Conservation (phyloP, 2,888 invertebrate genomes). For the Drosophila pegasa region DNA sequence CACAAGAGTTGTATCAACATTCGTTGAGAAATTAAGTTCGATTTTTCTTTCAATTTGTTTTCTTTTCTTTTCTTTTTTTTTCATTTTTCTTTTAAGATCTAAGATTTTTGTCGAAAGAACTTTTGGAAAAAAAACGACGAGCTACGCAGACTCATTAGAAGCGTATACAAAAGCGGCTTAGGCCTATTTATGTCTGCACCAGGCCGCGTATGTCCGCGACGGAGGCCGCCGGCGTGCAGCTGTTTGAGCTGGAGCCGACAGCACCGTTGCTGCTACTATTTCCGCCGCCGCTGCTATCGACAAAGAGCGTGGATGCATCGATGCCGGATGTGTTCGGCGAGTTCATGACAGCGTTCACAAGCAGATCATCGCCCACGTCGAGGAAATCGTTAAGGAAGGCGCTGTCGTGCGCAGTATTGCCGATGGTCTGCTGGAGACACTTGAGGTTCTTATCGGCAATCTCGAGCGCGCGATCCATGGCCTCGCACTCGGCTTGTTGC, state of each 20-base stretch:
- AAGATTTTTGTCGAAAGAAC: constrained; percentile 33
- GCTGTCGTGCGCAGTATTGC: constrained; percentile 75
- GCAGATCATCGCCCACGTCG: constrained; percentile 83
- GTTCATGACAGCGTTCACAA: constrained; percentile 81
- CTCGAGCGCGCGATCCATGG: constrained; percentile 93
- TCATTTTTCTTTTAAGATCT: constrained; percentile 10
- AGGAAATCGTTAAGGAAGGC: constrained; percentile 83
- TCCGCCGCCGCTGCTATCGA: constrained; percentile 74
- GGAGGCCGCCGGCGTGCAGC: constrained; percentile 39
- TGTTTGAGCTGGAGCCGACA: constrained; percentile 44
- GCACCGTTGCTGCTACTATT: constrained; percentile 62
- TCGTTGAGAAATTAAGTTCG: constrained; percentile 45
- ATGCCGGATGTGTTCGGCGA: constrained; percentile 82
- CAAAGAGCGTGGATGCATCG: constrained; percentile 80
- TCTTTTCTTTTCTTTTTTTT: constrained; percentile 6
- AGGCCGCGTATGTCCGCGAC: constrained; percentile 83
- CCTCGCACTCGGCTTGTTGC: constrained; percentile 93
- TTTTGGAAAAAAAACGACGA: constrained; percentile 18
- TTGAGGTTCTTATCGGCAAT: constrained; percentile 91
- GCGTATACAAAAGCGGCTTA: constrained; percentile 13
- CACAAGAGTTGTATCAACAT: constrained; percentile 41
- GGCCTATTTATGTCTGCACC: constrained; percentile 82
- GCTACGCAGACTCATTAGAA: constrained; percentile 23
- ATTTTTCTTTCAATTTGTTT: constrained; percentile 24
- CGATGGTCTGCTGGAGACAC: constrained; percentile 88